Conservation (phyloP, 2,113 vertebrate genomes). For the Serilophus lunatus region DNA sequence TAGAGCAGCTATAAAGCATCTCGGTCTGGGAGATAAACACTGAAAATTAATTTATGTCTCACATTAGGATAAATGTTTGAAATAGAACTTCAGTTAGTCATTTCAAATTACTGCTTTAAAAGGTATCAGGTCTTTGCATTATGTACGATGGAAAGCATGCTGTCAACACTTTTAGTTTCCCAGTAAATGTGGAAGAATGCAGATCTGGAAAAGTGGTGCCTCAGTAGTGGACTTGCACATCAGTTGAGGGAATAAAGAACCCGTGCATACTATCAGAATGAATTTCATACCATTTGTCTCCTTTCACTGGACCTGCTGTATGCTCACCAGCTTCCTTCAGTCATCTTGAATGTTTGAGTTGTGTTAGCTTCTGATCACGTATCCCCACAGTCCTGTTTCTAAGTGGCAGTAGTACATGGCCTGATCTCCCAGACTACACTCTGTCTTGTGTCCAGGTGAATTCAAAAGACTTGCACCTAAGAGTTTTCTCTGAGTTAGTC, state of each 20-base stretch:
- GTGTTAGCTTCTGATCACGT: background rate
- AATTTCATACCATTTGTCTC: background rate
- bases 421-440: background rate
- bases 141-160: background rate
- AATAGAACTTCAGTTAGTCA: background rate
- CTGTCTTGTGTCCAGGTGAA: background rate
- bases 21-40: background rate
- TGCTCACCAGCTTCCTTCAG: background rate
- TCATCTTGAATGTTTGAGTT: background rate
- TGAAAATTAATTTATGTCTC: background rate
- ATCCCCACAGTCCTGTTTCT: too few relatives aligned
- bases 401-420: background rate
- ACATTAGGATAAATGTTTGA: background rate
- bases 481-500: background rate
- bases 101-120: background rate
- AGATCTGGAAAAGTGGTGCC: background rate
- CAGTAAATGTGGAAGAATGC: background rate
- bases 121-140: background rate
- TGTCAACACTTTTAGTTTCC: background rate
- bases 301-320: background rate
- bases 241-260: background rate
- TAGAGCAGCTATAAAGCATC: background rate
- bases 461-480: background rate
- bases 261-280: background rate
- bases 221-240: background rate